Percentiles rank a stretch among this genome's conserved stretches.
phyloP scores from a whole-genome alignment of 2,113 vertebrate genomes.

The Anthoscopus minutus region DNA sequence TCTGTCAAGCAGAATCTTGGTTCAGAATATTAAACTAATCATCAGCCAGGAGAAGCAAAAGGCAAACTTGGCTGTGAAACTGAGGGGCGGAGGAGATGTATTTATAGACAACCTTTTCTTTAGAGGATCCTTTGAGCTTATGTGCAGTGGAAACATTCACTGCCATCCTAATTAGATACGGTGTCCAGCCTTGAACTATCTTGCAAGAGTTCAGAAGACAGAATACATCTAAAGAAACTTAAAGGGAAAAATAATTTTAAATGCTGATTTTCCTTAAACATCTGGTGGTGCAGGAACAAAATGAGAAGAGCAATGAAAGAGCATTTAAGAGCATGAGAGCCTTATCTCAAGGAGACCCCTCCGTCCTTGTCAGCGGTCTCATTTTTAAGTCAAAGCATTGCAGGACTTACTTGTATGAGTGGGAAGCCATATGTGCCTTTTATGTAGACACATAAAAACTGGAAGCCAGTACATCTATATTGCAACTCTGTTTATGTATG shows the following conservation, averaged over 20 bases:
- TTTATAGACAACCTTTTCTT: background rate
- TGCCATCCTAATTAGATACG: background rate
- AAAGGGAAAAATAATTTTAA: background rate
- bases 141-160: background rate
- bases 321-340: background rate
- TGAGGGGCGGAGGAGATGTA: background rate
- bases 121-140: background rate
- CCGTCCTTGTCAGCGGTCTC: background rate
- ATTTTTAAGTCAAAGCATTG: background rate
- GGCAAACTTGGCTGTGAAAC: background rate
- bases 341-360: background rate
- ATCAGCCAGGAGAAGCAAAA: background rate
- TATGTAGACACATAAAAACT: background rate
- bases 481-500: background rate
- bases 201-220: background rate
- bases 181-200: background rate
- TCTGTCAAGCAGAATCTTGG: slow-evolving; percentile 10
- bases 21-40: slow-evolving; percentile 32
- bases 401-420: background rate
- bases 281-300: background rate
- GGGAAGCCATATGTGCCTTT: background rate
- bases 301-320: background rate
- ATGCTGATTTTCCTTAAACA: background rate
- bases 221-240: background rate
- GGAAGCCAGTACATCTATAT: background rate